phyloP scores from a whole-genome alignment of 2,888 invertebrate genomes.

The Plutella xylostella region DNA sequence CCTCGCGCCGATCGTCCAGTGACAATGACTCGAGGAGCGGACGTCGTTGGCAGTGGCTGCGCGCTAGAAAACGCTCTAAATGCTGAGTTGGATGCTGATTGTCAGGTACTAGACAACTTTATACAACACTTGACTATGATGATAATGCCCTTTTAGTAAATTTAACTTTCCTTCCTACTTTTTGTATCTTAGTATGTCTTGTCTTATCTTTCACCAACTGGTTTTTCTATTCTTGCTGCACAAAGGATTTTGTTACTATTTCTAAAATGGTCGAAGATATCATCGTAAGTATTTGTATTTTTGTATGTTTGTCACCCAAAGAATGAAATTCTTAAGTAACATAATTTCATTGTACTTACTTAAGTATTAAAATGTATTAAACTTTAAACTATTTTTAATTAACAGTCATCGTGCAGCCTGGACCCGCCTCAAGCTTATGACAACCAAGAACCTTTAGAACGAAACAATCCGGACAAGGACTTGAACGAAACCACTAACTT shows the following conservation, averaged over 20 bases:
- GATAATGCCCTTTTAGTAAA: too few species aligned
- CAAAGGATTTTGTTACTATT: not conserved
- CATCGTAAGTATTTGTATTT: too few species aligned
- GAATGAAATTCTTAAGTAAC: too few species aligned
- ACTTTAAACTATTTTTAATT: too few species aligned
- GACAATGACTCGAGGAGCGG: slow-evolving; percentile 32
- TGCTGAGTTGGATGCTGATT: slow-evolving; percentile 54
- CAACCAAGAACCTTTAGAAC: slow-evolving; percentile 47
- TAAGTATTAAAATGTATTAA: too few species aligned
- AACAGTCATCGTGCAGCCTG: slow-evolving; percentile 49
- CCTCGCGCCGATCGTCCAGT: slow-evolving; percentile 28
- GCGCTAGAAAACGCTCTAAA: slow-evolving; percentile 44
- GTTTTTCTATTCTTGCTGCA: too few species aligned
- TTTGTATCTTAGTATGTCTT: too few species aligned
- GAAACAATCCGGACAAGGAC: slow-evolving; percentile 44
- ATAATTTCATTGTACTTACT: too few species aligned
- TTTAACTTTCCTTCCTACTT: too few species aligned
- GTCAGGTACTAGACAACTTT: slow-evolving; percentile 48
- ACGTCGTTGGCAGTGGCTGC: slow-evolving; percentile 44
- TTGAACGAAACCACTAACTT: slow-evolving; percentile 38
- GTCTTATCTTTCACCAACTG: too few species aligned
- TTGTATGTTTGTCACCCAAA: too few species aligned
- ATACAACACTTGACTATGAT: not conserved
- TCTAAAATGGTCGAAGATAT: not conserved
- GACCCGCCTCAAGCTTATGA: slow-evolving; percentile 53